These are phyloP conservation scores for Drosophila varians DNA, from an alignment of 1,140 invertebrate species.

Conservation along the genomic window DNA sequence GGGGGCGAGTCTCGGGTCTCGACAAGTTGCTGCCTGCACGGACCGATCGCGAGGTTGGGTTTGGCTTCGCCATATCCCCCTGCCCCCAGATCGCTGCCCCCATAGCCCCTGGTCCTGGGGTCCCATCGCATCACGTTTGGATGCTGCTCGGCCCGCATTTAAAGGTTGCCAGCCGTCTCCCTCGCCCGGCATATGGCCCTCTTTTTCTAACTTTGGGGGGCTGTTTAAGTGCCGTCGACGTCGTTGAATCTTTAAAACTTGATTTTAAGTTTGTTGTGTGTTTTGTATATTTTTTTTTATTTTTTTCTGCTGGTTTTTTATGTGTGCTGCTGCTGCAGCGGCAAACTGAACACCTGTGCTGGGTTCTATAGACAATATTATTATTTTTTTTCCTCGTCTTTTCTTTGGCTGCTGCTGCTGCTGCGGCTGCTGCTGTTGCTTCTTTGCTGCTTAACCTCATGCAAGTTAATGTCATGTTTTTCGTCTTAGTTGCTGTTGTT, in stretches of 20 bases:
- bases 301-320: conserved; percentile 49
- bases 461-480: conserved; percentile 82
- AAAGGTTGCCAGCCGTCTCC: conserved; percentile 62
- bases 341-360: conserved; percentile 80
- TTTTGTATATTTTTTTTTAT: conserved; percentile 33
- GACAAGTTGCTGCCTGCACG: conserved; percentile 79
- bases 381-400: conserved; percentile 50
- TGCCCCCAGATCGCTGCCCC: conserved; percentile 10
- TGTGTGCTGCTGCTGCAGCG: conserved; percentile 41
- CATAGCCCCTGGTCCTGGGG: conserved; percentile 24
- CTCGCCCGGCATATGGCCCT: background rate
- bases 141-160: conserved; percentile 72
- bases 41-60: conserved; percentile 53
- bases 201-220: conserved; percentile 21
- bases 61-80: conserved; percentile 40
- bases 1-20: conserved; percentile 39
- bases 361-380: conserved; percentile 76
- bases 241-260: conserved; percentile 79
- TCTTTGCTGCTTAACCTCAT: conserved; percentile 63
- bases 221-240: conserved; percentile 71
- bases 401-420: conserved; percentile 2
- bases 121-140: conserved; percentile 53
- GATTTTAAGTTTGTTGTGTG: conserved; percentile 75
- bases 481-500: conserved; percentile 74
- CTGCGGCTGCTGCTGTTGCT: conserved; percentile 18